phyloP scores from a whole-genome alignment of 1,140 invertebrate species.

The Pemphigus obesinymphae region DNA sequence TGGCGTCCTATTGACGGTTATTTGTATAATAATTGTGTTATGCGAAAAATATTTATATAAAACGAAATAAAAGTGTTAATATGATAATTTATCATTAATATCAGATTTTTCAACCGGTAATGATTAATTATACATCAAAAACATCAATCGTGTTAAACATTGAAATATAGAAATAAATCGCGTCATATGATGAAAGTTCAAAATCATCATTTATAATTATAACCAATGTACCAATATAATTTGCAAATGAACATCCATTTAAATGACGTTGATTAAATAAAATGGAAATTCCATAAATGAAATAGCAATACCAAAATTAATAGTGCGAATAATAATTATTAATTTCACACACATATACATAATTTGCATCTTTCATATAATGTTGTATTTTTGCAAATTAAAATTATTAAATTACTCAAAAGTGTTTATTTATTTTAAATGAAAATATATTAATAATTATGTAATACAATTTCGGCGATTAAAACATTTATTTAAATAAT shows the following conservation, averaged over 20 bases:
- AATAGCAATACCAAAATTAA: not conserved
- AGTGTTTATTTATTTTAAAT: too few relatives aligned
- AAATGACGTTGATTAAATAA: too few relatives aligned
- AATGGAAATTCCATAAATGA: too few relatives aligned
- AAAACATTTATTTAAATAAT: not conserved
- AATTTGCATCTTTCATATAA: too few relatives aligned
- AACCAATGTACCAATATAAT: not conserved
- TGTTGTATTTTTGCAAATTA: too few relatives aligned
- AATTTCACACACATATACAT: too few relatives aligned
- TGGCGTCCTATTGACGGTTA: too few relatives aligned
- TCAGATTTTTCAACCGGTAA: not conserved
- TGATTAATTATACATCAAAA: constrained; percentile 18
- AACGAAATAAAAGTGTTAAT: not conserved
- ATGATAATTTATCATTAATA: not conserved
- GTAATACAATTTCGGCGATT: not conserved
- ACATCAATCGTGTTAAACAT: not conserved
- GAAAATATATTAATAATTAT: too few relatives aligned
- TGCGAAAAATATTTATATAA: too few relatives aligned
- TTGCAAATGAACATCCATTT: too few relatives aligned
- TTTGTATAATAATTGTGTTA: too few relatives aligned
- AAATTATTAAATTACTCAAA: too few relatives aligned
- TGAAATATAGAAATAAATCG: not conserved
- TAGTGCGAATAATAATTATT: not conserved
- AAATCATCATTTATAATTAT: not conserved
- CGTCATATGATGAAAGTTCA: not conserved